These are phyloP conservation scores for Pachyramphus minor DNA, from an alignment of 2,113 vertebrate species.

Conservation along the genomic window DNA sequence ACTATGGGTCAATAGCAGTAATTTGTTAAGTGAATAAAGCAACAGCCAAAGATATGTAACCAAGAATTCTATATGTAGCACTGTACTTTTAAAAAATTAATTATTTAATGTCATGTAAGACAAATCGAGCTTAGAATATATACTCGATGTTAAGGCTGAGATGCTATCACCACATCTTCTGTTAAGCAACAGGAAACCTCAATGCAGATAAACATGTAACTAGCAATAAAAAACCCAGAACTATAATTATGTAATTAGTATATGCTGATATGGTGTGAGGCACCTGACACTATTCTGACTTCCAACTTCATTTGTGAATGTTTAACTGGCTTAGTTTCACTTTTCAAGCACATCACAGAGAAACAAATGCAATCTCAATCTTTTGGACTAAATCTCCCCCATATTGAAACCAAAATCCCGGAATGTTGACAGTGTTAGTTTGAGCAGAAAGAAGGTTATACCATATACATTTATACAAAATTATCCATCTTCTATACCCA, in stretches of 20 bases:
- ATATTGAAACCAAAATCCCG: not conserved
- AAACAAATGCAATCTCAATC: not conserved
- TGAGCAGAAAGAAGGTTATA: not conserved
- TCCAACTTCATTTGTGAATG: not conserved
- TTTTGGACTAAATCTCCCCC: not conserved
- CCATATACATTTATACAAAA: not conserved
- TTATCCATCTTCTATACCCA: not conserved
- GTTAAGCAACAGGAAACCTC: constrained; percentile 4
- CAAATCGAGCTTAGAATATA: not conserved
- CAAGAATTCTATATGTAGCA: not conserved
- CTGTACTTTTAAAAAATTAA: not conserved
- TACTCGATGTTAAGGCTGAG: not conserved
- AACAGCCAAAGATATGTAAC: not conserved
- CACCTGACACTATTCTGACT: not conserved
- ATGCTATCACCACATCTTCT: not conserved
- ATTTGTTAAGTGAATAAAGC: not conserved
- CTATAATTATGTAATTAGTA: constrained; percentile 11
- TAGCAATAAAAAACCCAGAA: not conserved
- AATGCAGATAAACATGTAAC: not conserved
- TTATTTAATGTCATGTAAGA: not conserved
- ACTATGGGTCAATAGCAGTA: not conserved
- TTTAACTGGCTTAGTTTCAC: not conserved
- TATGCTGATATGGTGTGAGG: not conserved
- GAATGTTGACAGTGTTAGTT: not conserved
- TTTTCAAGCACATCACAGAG: not conserved